Conservation (phyloP, 2,113 vertebrate genomes). For the Neotoma lepida region DNA sequence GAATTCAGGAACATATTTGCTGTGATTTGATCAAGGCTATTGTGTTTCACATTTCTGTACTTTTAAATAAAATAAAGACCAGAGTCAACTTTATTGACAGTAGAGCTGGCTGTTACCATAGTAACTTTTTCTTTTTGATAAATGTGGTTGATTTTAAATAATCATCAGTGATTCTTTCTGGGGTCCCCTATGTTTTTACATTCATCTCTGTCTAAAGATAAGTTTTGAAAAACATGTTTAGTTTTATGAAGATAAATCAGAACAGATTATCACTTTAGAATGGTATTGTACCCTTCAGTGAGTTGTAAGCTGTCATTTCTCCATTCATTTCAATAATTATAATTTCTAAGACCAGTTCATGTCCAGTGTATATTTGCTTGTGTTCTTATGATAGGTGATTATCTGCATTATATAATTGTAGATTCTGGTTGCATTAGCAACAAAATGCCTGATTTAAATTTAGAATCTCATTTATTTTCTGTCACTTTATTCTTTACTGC, state of each 20-base stretch:
- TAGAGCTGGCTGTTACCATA: neutral
- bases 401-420: conserved; percentile 81
- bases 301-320: conserved; percentile 31
- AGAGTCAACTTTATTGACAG: conserved; percentile 5
- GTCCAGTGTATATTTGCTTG: conserved; percentile 62
- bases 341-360: conserved; percentile 54
- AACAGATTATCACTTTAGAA: conserved; percentile 36
- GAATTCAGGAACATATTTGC: neutral
- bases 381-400: conserved; percentile 64
- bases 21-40: neutral
- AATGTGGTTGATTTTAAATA: conserved; percentile 4
- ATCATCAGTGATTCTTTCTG: conserved; percentile 37
- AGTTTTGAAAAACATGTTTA: conserved; percentile 16
- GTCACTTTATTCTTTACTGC: conserved; percentile 80
- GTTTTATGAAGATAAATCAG: conserved; percentile 42
- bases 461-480: conserved; percentile 85
- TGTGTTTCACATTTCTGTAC: accelerated
- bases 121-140: neutral
- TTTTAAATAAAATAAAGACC: conserved; percentile 27
- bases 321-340: conserved; percentile 70
- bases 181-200: neutral
- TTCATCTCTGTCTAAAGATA: neutral
- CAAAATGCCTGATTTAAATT: conserved; percentile 81
- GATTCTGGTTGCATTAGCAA: conserved; percentile 82
- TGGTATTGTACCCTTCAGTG: neutral